phyloP scores from a whole-genome alignment of 2,113 vertebrate genomes.

The Campylomormyrus tamandua region DNA sequence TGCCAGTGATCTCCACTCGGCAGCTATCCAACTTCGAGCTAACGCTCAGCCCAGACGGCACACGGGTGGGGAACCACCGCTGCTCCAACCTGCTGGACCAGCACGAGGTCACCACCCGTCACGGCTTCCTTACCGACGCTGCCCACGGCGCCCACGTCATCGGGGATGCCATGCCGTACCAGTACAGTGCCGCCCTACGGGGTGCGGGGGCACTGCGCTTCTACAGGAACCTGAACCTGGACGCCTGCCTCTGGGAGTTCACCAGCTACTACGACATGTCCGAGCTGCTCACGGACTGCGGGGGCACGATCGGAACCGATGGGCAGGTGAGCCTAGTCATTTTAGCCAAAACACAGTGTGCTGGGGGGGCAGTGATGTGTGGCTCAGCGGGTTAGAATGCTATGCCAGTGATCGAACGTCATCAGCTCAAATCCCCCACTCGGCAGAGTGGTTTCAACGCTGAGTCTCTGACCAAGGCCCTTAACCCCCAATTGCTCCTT shows the following conservation, averaged over 20 bases:
- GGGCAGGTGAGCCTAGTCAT: conserved; percentile 55
- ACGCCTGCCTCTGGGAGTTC: conserved; percentile 92
- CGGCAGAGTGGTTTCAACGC: background rate
- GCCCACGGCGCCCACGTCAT: conserved; percentile 62
- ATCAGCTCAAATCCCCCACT: background rate
- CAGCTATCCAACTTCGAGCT: conserved; percentile 86
- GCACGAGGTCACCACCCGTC: conserved; percentile 76
- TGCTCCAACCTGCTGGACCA: conserved; percentile 88
- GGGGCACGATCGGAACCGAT: conserved; percentile 74
- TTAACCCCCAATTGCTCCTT: background rate
- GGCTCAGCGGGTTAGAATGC: background rate
- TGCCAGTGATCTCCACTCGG: conserved; percentile 84
- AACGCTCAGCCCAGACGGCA: conserved; percentile 84
- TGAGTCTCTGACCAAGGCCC: background rate
- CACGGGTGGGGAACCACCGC: conserved; percentile 80
- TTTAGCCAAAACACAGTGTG: background rate
- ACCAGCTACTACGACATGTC: conserved; percentile 89
- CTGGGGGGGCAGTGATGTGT: background rate
- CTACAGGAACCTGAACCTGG: conserved; percentile 83
- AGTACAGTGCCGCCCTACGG: conserved; percentile 68
- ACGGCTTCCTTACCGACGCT: conserved; percentile 76
- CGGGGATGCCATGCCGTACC: conserved; percentile 75
- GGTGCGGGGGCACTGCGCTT: conserved; percentile 75
- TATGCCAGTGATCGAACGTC: background rate
- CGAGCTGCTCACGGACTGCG: conserved; percentile 84